Conservation (phyloP, 2,797 vertebrate species). For the Mus caroli region DNA sequence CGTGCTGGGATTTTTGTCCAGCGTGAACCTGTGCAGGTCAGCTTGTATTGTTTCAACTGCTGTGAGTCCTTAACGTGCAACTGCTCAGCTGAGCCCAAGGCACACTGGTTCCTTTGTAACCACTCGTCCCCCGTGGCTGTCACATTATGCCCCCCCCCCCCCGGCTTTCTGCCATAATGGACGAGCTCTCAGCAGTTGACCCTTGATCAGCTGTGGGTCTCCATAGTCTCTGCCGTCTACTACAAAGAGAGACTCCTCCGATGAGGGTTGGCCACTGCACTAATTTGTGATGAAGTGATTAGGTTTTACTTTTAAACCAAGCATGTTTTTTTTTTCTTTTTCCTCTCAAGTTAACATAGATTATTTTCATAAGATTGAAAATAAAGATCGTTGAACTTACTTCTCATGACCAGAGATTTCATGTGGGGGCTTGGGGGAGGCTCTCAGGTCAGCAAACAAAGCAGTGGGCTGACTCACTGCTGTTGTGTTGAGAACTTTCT, state of each 20-base stretch:
- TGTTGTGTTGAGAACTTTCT: background rate
- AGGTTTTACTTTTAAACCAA: background rate
- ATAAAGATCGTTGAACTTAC: background rate
- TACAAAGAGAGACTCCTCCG: background rate
- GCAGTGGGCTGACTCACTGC: background rate
- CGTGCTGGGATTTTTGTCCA: background rate
- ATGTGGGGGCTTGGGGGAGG: background rate
- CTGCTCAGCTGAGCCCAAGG: background rate
- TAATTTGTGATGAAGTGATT: background rate
- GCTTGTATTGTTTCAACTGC: background rate
- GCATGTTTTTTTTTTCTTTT: background rate
- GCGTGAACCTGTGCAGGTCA: background rate
- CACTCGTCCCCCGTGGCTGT: background rate
- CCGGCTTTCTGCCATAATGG: background rate
- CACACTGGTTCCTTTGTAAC: background rate
- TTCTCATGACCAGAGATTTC: slow-evolving; percentile 18
- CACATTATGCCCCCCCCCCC: background rate
- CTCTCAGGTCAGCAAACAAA: background rate
- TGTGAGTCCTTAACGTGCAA: background rate
- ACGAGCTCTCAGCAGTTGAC: background rate
- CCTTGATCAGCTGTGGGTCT: background rate
- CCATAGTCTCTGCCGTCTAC: background rate
- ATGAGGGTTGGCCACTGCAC: background rate
- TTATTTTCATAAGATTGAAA: background rate
- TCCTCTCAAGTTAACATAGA: background rate